Base-by-base conservation (phyloP, 2,113 vertebrate species). In the Pachycephala philippinensis region DNA sequence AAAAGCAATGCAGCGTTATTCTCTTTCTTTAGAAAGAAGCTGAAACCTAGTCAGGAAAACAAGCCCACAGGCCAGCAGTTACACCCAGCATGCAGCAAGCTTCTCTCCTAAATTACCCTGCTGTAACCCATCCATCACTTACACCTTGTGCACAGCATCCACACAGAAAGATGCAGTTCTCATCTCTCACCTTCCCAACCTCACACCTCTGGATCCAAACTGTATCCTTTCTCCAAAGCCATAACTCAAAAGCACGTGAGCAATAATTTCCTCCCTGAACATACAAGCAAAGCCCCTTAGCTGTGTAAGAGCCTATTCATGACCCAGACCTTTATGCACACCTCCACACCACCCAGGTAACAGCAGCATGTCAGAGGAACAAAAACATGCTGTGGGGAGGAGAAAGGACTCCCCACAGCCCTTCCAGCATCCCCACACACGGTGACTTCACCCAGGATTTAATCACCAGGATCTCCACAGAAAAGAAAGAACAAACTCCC, bases 281-380 rank as follows among this genome's bases (percentile, higher is more conserved):
- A 10, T 0, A 24, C 13, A 81, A 12, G 30, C 13, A 64, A 76
- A 90, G 40, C 22, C 47, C 39, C 1, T 0, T 2, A 23, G 8
- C 50, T 42, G 35, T 22, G 27, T 30, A 54, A 81, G 19, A 82
- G 44, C 50, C 59, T 28, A 4, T 6, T 42, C 4, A 6, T 8
- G n/a, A 72, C 52, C 24, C 27, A 2, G 11, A 37, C 35, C 17
- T 59, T 66, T 22, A 37, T 0, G 11, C 13, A 26, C 57, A 50
- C n/a, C 60, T 71, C 71, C 33, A 1, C 4, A 45, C 8, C 10
- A 30, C 0, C 2, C 2, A 5, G 1, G 1, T 18, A 26, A 35
- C 31, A 71, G 52, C 7, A 82, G 17, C 22, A 57, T 0, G 1
- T 44, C 78, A 35, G 17, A 65, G 40, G 37, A 90, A 65, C 49